A percentile compares a stretch with the other conserved stretches of the same genome.
Evolutionary conservation across 35 echinoderm and acorn worm genomes (phyloP).

Genomic region (Diadema setosum): DNA sequence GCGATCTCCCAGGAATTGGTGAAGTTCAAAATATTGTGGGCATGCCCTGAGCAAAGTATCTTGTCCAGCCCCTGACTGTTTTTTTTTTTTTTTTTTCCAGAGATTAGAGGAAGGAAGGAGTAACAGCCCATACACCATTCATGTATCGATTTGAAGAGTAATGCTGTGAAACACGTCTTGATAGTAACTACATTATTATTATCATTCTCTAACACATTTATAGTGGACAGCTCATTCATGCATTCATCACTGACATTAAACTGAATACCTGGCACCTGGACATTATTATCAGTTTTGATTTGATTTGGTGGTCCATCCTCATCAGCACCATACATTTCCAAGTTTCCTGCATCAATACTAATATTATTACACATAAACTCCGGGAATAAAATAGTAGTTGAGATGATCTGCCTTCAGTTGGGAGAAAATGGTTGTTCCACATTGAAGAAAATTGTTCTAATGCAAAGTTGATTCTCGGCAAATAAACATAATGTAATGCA

Average conservation of each 20-base stretch:
- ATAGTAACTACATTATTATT: no score
- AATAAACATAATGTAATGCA: neutral
- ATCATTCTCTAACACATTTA: no score
- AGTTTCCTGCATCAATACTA: neutral
- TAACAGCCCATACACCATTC: no score
- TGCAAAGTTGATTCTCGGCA: neutral
- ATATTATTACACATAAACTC: neutral
- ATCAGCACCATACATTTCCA: neutral
- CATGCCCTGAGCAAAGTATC: neutral
- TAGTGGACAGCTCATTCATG: no score
- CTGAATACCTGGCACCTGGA: no score
- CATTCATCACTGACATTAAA: no score
- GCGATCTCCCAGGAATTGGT: neutral
- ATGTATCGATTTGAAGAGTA: no score
- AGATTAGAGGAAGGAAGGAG: no score
- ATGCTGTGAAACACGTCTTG: no score
- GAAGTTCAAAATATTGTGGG: neutral
- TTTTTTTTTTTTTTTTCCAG: no score
- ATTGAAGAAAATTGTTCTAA: neutral
- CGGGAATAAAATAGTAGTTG: neutral
- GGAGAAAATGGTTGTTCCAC: neutral
- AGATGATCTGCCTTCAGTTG: neutral
- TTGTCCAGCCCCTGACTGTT: neutral
- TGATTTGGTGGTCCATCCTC: neutral
- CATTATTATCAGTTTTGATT: neutral